Base-by-base conservation (phyloP, 2,113 vertebrate genomes). In the Pica pica region DNA sequence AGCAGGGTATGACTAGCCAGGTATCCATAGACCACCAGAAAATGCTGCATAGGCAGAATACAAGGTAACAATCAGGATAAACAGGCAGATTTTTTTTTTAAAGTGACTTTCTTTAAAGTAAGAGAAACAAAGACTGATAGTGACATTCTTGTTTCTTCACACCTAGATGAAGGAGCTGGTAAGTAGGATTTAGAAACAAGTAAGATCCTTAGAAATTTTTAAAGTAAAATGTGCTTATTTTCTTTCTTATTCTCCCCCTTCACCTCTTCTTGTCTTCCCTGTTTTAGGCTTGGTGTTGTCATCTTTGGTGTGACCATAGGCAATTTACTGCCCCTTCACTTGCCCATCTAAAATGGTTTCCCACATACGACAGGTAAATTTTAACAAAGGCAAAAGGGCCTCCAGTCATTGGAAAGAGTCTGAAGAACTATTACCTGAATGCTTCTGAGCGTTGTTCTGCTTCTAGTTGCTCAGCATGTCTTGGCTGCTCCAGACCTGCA, bases 401-500 rank as follows among this genome's bases (percentile, higher is more conserved):
- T 86, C n/a, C 73, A 37, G 31, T 70, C 53, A 42, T 55, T 83
- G 79, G 55, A 92, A 60, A n/a, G 76, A 73, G 28, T 53, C 39
- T 67, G 68, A 92, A 83, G 86, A 92, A 81, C 28, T 46, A 28
- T 52, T 61, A 65, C 52, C 81, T 69, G 75, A 57, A 68, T 93
- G 71, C 86, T 67, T 77, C 90, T 83, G 50, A 69, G 77, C 42
- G 0, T 63, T 89, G 44, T 89, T 95, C 84, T 92, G 39, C 75
- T 91, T 89, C 44, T 96, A 96, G 94, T 85, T 65, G 78, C 77
- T 97, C 93, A 97, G 97, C 96, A 98, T 98, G 98, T 87, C 93
- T 86, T 96, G 96, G 88, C 94, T 96, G 84, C 75, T 83, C 70
- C 91, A 39, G 79, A 57, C 95, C 82, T 70, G 89, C 92, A 88